phyloP scores from a whole-genome alignment of 2,888 invertebrate species.

The Eucriotettix oculatus region DNA sequence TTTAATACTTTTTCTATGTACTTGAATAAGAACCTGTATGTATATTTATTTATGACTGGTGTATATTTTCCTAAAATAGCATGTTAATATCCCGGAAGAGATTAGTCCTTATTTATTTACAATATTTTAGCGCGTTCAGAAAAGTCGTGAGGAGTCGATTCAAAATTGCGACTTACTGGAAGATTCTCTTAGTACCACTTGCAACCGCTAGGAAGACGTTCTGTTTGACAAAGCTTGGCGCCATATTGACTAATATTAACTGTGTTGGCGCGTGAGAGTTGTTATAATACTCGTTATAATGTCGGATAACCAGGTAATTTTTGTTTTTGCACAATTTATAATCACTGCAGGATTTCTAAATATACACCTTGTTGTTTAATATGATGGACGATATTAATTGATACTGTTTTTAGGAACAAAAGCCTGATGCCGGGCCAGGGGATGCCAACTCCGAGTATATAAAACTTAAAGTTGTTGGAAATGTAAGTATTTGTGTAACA shows the following conservation, averaged over 20 bases:
- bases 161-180: too few species aligned
- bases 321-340: background rate
- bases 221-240: constrained; percentile 9
- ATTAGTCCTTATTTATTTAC: too few species aligned
- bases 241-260: constrained; percentile 10
- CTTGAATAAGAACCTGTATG: too few species aligned
- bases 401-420: constrained; percentile 26
- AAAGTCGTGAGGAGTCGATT: too few species aligned
- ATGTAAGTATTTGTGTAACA: constrained; percentile 25
- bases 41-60: too few species aligned
- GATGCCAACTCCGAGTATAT: constrained; percentile 43
- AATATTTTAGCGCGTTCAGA: too few species aligned
- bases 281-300: constrained; percentile 7
- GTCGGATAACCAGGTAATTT: constrained; percentile 18
- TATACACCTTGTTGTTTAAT: background rate
- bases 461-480: constrained; percentile 51
- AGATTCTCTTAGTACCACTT: too few species aligned
- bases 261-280: constrained; percentile 3
- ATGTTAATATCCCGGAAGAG: too few species aligned
- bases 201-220: background rate
- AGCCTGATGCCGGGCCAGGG: constrained; percentile 33
- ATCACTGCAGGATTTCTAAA: background rate
- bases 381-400: background rate
- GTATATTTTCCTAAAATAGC: too few species aligned
- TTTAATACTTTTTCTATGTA: too few species aligned